A percentile compares a stretch with the other conserved stretches of the same genome.
These are phyloP conservation scores for Iguana delicatissima DNA, from an alignment of 2,797 vertebrate genomes.

Conservation along the genomic window DNA sequence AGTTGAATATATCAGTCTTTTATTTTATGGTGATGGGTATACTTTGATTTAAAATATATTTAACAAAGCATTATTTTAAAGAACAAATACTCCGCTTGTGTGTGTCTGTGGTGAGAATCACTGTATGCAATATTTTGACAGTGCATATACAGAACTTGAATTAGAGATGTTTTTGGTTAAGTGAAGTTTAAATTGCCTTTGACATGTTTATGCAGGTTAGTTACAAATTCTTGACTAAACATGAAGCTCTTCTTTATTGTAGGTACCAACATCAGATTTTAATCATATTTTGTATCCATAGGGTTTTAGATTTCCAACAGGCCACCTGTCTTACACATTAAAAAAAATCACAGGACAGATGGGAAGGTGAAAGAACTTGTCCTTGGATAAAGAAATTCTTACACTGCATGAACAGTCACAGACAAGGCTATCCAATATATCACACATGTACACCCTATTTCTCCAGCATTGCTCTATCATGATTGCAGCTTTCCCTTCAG, in stretches of 20 bases:
- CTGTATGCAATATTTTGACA: conserved; percentile 68
- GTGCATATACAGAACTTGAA: conserved; percentile 76
- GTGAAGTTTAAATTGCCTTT: conserved; percentile 78
- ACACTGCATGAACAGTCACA: conserved; percentile 74
- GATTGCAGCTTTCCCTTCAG: conserved; percentile 71
- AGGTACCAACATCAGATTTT: conserved; percentile 86
- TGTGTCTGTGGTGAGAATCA: conserved; percentile 57
- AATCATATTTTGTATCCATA: conserved; percentile 90
- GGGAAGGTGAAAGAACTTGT: conserved; percentile 89
- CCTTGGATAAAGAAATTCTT: conserved; percentile 88
- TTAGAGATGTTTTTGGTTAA: conserved; percentile 77
- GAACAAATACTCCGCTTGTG: conserved; percentile 20
- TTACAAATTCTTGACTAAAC: conserved; percentile 78
- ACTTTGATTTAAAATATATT: conserved; percentile 67
- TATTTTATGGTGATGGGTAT: conserved; percentile 72
- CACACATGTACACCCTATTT: conserved; percentile 66
- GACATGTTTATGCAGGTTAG: conserved; percentile 79
- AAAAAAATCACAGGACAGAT: conserved; percentile 90
- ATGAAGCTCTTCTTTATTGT: conserved; percentile 80
- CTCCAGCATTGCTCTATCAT: conserved; percentile 66
- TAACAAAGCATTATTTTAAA: conserved; percentile 50
- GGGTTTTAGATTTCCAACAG: conserved; percentile 86
- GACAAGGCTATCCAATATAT: conserved; percentile 77
- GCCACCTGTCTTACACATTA: conserved; percentile 91
- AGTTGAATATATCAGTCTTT: conserved; percentile 70